Percentiles rank a stretch among this genome's conserved stretches.
phyloP scores from a whole-genome alignment of 2,113 vertebrate species.

The Leptosomus discolor region DNA sequence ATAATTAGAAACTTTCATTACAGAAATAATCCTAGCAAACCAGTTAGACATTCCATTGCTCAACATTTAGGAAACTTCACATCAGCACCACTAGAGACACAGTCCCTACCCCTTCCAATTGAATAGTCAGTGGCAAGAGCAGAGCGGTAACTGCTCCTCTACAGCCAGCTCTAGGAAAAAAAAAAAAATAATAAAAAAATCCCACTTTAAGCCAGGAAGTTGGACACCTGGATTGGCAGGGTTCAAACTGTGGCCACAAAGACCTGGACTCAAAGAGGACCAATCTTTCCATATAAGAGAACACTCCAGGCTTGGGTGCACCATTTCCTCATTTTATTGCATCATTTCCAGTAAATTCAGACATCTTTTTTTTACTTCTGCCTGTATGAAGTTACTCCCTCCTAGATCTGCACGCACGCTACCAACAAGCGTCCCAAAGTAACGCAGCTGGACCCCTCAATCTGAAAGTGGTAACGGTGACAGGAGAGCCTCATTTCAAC shows the following conservation, averaged over 20 bases:
- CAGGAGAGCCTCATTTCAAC: neutral
- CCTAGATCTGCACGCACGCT: neutral
- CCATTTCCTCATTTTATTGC: slow-evolving; percentile 67
- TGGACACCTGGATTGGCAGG: neutral
- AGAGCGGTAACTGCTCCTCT: slow-evolving; percentile 18
- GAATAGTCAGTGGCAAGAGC: slow-evolving; percentile 14
- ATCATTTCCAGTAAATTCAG: slow-evolving; percentile 64
- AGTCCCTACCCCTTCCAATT: slow-evolving; percentile 39
- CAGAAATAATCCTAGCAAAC: slow-evolving; percentile 83
- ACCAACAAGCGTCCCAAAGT: neutral
- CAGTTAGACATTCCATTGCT: slow-evolving; percentile 77
- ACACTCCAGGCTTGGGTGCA: slow-evolving; percentile 47
- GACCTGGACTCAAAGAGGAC: slow-evolving; percentile 1
- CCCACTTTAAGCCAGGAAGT: neutral
- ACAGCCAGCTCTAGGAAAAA: neutral
- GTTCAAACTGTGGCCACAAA: neutral
- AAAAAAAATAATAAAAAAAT: neutral
- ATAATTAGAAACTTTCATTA: slow-evolving; percentile 83
- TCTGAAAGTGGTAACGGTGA: neutral
- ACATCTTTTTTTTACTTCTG: slow-evolving; percentile 35
- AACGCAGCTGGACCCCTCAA: neutral
- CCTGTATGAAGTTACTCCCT: neutral
- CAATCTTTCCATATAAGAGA: slow-evolving; percentile 30
- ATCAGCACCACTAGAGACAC: slow-evolving; percentile 68
- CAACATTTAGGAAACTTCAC: slow-evolving; percentile 70